Evolutionary conservation across 2,797 vertebrate species (phyloP).

Genomic region (Scolopax rusticola): DNA sequence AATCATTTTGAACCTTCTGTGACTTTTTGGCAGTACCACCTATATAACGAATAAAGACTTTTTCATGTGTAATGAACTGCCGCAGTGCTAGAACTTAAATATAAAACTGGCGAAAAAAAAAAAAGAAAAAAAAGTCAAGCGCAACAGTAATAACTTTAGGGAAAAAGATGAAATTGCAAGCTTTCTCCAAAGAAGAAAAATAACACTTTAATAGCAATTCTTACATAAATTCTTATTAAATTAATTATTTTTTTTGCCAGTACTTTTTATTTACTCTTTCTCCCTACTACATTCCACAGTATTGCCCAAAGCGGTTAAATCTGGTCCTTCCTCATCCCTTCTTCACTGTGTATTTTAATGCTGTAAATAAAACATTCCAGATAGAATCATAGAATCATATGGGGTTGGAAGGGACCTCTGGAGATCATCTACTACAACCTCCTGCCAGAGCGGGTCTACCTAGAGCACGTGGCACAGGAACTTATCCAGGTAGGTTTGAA

Average conservation of each 20-base stretch:
- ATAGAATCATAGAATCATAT: neutral
- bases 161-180: neutral
- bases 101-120: neutral
- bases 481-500: too few species aligned
- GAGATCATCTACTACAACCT: too few species aligned
- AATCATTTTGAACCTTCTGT: conserved; percentile 75
- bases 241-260: neutral
- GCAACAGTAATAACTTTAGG: neutral
- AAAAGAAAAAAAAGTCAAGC: neutral
- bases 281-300: neutral
- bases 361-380: neutral
- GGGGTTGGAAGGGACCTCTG: too few species aligned
- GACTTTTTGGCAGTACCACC: conserved; percentile 59
- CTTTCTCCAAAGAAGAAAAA: neutral
- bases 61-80: conserved; percentile 32
- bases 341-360: neutral
- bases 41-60: conserved; percentile 58
- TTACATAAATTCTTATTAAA: neutral
- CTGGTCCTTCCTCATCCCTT: neutral
- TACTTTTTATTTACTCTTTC: neutral
- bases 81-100: conserved; percentile 37
- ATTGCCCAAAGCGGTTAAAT: neutral
- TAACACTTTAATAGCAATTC: neutral
- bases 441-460: too few species aligned
- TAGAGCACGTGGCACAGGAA: too few species aligned